A percentile compares a stretch with the other conserved stretches of the same genome.
Evolutionary conservation across 2,888 invertebrate species (phyloP).

Genomic region (Hedya salicella): DNA sequence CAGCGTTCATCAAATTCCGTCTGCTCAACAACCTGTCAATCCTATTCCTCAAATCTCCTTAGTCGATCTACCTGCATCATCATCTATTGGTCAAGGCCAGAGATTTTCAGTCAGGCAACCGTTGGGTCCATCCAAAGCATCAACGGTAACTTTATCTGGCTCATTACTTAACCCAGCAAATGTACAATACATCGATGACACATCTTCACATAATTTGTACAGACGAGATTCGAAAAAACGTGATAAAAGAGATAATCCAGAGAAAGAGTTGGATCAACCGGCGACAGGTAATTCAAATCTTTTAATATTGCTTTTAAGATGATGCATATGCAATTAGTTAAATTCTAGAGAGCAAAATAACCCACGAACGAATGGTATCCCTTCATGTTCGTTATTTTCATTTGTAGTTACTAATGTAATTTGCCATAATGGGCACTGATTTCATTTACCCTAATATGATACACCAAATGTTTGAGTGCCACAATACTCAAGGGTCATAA

Average conservation of each 20-base stretch:
- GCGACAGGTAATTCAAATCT: conserved; percentile 54
- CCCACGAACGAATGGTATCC: too few relatives aligned
- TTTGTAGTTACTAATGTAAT: neutral
- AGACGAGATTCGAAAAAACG: conserved; percentile 79
- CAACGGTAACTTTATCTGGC: conserved; percentile 70
- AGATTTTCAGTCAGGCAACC: conserved; percentile 45
- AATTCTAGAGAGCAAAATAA: too few relatives aligned
- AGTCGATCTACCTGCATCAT: conserved; percentile 50
- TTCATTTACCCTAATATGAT: too few relatives aligned
- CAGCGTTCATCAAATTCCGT: conserved; percentile 59
- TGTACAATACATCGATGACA: conserved; percentile 86
- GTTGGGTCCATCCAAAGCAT: conserved; percentile 62
- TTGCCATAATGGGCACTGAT: too few relatives aligned
- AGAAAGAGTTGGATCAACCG: conserved; percentile 70
- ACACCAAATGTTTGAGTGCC: too few relatives aligned
- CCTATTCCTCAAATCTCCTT: conserved; percentile 55
- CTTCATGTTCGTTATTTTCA: too few relatives aligned
- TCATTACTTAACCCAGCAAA: conserved; percentile 85
- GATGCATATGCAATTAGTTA: too few relatives aligned
- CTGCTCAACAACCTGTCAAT: conserved; percentile 52
- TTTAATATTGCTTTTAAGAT: neutral
- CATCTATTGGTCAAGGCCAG: conserved; percentile 57
- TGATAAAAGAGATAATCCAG: conserved; percentile 80
- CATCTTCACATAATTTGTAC: conserved; percentile 77
- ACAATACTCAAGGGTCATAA: too few relatives aligned